A percentile compares a stretch with the other conserved stretches of the same genome.
phyloP scores from a whole-genome alignment of 2,888 invertebrate species.

The Hyposoter dolosus region DNA sequence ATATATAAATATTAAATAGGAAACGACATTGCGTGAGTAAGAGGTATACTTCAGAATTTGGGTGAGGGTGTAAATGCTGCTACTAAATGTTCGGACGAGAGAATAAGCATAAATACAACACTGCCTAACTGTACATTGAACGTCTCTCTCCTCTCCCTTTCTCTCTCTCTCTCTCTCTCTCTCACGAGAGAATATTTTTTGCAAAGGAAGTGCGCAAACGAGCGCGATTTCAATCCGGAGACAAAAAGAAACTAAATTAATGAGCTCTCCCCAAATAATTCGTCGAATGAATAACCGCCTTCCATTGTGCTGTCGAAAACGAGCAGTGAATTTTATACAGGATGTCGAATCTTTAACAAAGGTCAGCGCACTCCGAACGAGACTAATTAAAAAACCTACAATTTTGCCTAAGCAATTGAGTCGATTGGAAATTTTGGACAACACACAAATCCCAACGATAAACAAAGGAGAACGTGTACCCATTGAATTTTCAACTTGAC shows the following conservation, averaged over 20 bases:
- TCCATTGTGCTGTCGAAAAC: not conserved
- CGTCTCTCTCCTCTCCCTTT: slow-evolving; percentile 12
- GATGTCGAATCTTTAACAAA: slow-evolving; percentile 51
- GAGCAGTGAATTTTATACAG: slow-evolving; percentile 26
- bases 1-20: slow-evolving; percentile 60
- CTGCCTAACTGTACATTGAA: slow-evolving; percentile 64
- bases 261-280: not conserved
- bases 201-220: not conserved
- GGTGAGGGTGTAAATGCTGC: slow-evolving; percentile 23
- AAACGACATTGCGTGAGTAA: slow-evolving; percentile 42
- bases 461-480: not conserved
- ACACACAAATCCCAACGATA: not conserved
- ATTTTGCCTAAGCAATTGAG: not conserved
- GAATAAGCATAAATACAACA: slow-evolving; percentile 38
- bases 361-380: not conserved
- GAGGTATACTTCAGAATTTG: slow-evolving; percentile 2
- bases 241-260: not conserved
- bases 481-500: slow-evolving; percentile 12
- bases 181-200: slow-evolving; percentile 52
- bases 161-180: not conserved
- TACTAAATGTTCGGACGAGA: slow-evolving; percentile 21
- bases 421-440: not conserved
- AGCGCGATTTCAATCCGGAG: not conserved
- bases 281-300: slow-evolving; percentile 14
- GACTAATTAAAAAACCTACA: slow-evolving; percentile 35